Percentiles rank a stretch among this genome's conserved stretches.
These are phyloP conservation scores for Poeciliopsis paucimaculata DNA, from an alignment of 2,797 vertebrate species.

Conservation along the genomic window DNA sequence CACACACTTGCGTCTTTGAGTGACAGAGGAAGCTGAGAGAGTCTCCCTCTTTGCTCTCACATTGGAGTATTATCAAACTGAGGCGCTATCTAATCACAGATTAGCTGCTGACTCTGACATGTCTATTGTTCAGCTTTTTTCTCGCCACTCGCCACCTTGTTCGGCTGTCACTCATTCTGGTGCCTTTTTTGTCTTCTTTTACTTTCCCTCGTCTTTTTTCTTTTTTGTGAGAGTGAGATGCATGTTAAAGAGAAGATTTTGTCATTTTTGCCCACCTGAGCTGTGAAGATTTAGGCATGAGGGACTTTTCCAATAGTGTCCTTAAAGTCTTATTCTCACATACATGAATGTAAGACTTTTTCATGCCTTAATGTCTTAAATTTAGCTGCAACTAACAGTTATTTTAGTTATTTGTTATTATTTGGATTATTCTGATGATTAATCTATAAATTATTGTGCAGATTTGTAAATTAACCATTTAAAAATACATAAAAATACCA, in stretches of 20 bases:
- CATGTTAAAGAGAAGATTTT: neutral
- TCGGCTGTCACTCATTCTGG: conserved; percentile 51
- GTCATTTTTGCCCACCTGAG: conserved; percentile 1
- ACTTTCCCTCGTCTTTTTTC: neutral
- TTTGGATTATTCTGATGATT: too few relatives aligned
- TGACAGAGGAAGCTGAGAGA: conserved; percentile 57
- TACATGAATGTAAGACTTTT: too few relatives aligned
- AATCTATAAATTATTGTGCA: too few relatives aligned
- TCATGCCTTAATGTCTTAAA: too few relatives aligned
- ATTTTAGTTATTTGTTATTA: too few relatives aligned
- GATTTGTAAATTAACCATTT: too few relatives aligned
- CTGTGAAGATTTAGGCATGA: too few relatives aligned
- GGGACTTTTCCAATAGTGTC: too few relatives aligned
- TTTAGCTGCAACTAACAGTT: too few relatives aligned
- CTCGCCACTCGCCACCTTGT: conserved; percentile 20
- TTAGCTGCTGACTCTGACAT: conserved; percentile 56
- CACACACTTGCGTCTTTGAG: conserved; percentile 32
- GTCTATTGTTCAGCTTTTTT: conserved; percentile 49
- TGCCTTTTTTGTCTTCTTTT: conserved; percentile 1
- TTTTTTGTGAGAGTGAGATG: neutral
- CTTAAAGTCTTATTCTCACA: too few relatives aligned
- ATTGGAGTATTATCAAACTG: conserved; percentile 50
- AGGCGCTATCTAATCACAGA: conserved; percentile 59
- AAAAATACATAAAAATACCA: too few relatives aligned
- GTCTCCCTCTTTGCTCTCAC: conserved; percentile 47